Base-by-base conservation (phyloP, 2,797 vertebrate species). In the Pangasius macronema region DNA sequence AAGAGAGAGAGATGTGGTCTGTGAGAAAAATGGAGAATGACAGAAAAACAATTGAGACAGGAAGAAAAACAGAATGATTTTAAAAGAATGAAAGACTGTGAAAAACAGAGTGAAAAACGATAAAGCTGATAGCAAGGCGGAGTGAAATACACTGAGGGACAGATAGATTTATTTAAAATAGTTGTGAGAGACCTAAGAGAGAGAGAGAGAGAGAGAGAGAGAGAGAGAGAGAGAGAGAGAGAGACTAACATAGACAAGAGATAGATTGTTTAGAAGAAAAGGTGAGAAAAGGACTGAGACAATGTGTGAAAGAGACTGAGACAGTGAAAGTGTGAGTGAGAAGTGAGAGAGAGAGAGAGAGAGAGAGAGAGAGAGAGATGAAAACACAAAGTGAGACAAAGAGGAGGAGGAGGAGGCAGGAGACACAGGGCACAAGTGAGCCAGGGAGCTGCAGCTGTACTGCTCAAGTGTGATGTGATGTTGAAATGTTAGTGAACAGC, bases 401-500 rank as follows among this genome's bases (percentile, higher is more conserved):
- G 1, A 20, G 22, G 42, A 42, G 42, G 42, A 63, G n/a, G 8
- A 18, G 14, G 1, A 36, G 11, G 24, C 30, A 63, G 24, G 18
- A 67, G 42, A 22, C 2, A 63, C 22, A 7, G 18, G 30, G 0
- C 0, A 1, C 7, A 4, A 18, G 24, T 27, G 22, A 57, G 1
- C 57, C 5, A 59, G 22, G 16, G 59, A 61, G 27, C 68, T 42
- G 36, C 0, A 51, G 49, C 6, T 53, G 49, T n/a, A n/a, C 24
- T 51, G 13, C 27, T 16, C n/a, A 33, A 84, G 39, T 5, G 10
- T 14, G 59, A 7, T 42, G 42, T 42, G 6, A 42, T 42, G 42
- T 85, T 46, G 13, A 72, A 70, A 68, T 33, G 39, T 72, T 57
- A 30, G 57, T 18, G 24, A 72, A 83, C 61, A 46, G 42, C 80